Evolutionary conservation across 2,797 vertebrate genomes (phyloP), one percentile per base, ranked within the genome.

Genomic region (Smutsia gigantea): DNA sequence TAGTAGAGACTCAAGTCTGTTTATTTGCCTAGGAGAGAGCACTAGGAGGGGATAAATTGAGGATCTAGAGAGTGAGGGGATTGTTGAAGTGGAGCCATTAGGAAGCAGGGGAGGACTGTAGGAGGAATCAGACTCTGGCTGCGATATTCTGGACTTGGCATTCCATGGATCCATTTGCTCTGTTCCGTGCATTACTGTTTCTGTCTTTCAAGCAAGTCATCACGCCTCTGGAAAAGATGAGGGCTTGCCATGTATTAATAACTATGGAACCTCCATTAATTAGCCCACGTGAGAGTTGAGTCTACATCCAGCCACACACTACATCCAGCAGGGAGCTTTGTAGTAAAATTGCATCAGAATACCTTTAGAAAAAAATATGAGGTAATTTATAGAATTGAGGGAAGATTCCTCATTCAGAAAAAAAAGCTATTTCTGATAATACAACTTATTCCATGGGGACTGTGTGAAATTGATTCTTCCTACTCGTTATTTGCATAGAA

Each of bases 381-480:
- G 9, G 13, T 82, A 61, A 59, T 86, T 81, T 90, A 31, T 42
- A 83, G 51, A 87, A 81, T 23, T 74, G 15, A 87, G 55, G 27
- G 19, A 82, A 93, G 21, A 90, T 27, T 68, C 25, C 19, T 92
- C 34, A 90, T 96, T 96, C 37, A 34, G 75, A 17, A 42, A 31
- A 78, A 17, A 82, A 29, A 2, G 17, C 4, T 87, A 84, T 83
- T 77, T 39, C 49, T 95, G 27, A 29, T 42, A 51, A 37, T 64
- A 72, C 23, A 79, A 27, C 21, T 92, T 90, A n/a, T 39, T 96
- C 42, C n/a, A 5, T 27, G 19, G 25, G 15, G 21, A 86, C 29
- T 53, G 11, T 25, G 25, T 59, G 2, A 8, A 75, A 49, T 14
- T 34, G 5, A 11, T 6, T 91, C 59, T 72, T 86, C 68, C 29